phyloP scores from a whole-genome alignment of 1,140 invertebrate species.

The Andricus grossulariae region DNA sequence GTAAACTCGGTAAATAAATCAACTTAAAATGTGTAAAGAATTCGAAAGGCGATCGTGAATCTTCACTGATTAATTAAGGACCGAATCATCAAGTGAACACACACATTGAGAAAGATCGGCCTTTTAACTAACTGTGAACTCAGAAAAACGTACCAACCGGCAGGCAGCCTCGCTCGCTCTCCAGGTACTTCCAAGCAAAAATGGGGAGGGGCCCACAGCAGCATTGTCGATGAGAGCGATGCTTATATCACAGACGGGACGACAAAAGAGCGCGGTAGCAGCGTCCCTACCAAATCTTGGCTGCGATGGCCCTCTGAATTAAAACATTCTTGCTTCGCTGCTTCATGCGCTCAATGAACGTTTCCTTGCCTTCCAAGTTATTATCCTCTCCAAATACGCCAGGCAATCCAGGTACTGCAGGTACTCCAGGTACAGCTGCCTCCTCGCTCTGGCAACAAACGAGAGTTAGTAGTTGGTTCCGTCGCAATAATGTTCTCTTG shows the following conservation, averaged over 20 bases:
- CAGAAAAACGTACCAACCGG: slow-evolving; percentile 21
- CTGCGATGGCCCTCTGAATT: slow-evolving; percentile 68
- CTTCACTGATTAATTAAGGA: neutral
- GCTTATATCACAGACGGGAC: neutral
- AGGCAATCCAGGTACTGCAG: slow-evolving; percentile 19
- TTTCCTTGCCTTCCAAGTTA: slow-evolving; percentile 65
- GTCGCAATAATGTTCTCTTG: slow-evolving; percentile 37
- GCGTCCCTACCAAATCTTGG: slow-evolving; percentile 65
- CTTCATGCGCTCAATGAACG: slow-evolving; percentile 72
- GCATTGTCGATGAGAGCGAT: neutral
- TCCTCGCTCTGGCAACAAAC: slow-evolving; percentile 69
- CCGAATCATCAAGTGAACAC: neutral
- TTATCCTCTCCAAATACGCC: slow-evolving; percentile 51
- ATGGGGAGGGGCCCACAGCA: neutral
- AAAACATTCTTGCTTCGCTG: slow-evolving; percentile 70
- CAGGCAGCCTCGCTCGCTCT: neutral
- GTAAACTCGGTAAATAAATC: neutral
- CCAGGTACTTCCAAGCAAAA: neutral
- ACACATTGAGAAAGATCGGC: neutral
- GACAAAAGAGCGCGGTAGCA: neutral
- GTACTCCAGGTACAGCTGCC: slow-evolving; percentile 33
- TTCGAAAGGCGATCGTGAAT: neutral
- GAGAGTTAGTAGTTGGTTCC: slow-evolving; percentile 60
- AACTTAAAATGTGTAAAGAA: slow-evolving; percentile 12
- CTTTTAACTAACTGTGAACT: neutral